Base-by-base conservation (phyloP, 2,797 vertebrate species). In the Nyctibius grandis region DNA sequence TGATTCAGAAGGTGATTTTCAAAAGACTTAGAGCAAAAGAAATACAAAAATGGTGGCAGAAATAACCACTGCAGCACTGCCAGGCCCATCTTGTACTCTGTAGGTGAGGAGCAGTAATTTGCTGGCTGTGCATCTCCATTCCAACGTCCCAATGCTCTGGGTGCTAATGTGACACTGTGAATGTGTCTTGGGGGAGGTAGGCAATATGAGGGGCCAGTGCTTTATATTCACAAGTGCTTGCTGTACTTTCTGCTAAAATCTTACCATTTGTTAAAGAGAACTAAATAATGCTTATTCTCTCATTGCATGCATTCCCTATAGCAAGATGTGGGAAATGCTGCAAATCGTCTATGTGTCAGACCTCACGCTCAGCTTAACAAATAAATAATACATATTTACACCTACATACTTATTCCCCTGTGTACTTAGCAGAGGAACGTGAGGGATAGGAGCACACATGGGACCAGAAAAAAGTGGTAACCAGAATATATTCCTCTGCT, bases 361-460 rank as follows among this genome's bases (percentile, higher is more conserved):
- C 28, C 48, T 83, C 53, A n/a, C 74, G 85, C 72, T 44, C 72
- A 64, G 90, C 18, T 54, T 36, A 68, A 57, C 53, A 85, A 89
- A 61, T 83, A 89, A 96, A 95, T 85, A 85, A 95, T 63, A 74
- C 74, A 92, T 77, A 69, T 93, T 95, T 94, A 88, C 89, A 88
- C 73, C 88, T 91, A 85, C 34, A 2, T 11, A 7, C 72, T 77
- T 81, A 65, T 80, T 64, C 82, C 61, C 45, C 56, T 33, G 78
- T 29, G 86, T 88, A 53, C 73, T 89, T 88, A 94, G 80, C 53
- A 75, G 61, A 84, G 47, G 61, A 95, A 84, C 81, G 79, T 42
- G 93, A 95, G 68, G 63, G 33, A 83, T 34, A 77, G 81, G 79
- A 90, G 53, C 67, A 33, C 80, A 65, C 91, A 23, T 22, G 63